These are phyloP conservation scores for Chlorocebus sabaeus DNA, from an alignment of 2,113 vertebrate genomes.

Conservation along the genomic window DNA sequence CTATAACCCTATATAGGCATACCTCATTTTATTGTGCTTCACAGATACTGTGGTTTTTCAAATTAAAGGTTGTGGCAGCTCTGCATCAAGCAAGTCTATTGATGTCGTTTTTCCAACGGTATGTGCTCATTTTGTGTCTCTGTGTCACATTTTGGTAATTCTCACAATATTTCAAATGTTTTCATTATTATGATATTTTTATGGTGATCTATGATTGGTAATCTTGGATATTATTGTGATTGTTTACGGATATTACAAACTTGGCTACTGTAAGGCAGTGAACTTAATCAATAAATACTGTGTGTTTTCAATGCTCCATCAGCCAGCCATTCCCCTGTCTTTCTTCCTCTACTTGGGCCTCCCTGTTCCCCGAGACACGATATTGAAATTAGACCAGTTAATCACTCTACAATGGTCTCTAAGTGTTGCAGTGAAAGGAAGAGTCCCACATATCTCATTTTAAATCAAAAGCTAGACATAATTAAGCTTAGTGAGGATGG, in stretches of 20 bases:
- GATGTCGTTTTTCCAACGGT: neutral
- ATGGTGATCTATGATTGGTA: neutral
- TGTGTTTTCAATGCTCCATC: neutral
- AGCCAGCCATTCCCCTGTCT: neutral
- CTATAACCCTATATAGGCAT: neutral
- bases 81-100: neutral
- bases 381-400: neutral
- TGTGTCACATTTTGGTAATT: neutral
- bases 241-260: neutral
- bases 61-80: neutral
- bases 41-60: neutral
- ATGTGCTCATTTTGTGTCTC: neutral
- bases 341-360: neutral
- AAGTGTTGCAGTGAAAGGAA: neutral
- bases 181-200: neutral
- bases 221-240: neutral
- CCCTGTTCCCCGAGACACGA: neutral
- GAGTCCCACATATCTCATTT: neutral
- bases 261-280: neutral
- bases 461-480: neutral
- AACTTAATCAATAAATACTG: neutral
- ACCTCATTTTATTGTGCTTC: neutral
- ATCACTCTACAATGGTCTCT: neutral
- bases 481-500: neutral
- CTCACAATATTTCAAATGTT: neutral